Percentiles rank a stretch among this genome's conserved stretches.
Conservation (phyloP, 2,113 vertebrate species). For the Andinoacara biseriatus region DNA sequence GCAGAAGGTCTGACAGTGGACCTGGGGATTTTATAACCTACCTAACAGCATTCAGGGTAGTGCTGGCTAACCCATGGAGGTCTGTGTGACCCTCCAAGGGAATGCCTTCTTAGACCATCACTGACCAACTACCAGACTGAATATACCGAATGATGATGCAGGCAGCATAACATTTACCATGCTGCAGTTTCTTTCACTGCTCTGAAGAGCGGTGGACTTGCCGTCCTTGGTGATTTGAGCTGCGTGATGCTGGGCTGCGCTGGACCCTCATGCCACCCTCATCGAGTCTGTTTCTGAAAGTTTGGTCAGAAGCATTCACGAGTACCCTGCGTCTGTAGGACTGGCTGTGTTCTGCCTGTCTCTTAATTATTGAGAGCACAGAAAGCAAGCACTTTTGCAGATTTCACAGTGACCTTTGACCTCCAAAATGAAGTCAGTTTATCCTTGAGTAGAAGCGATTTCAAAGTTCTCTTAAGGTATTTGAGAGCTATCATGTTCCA, state of each 20-base stretch:
- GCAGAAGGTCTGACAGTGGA: not conserved
- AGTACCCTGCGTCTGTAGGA: too few species aligned
- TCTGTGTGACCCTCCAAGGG: not conserved
- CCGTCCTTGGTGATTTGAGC: too few species aligned
- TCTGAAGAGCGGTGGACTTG: too few species aligned
- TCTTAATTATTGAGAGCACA: too few species aligned
- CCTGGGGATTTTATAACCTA: not conserved
- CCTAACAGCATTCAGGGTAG: not conserved
- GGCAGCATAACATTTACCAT: not conserved
- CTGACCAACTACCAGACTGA: not conserved
- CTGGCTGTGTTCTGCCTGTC: too few species aligned
- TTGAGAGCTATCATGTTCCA: not conserved
- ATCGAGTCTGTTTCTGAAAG: too few species aligned
- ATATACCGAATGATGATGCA: not conserved
- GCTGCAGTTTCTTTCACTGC: not conserved
- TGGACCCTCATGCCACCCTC: too few species aligned
- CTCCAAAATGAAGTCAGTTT: not conserved
- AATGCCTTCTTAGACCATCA: not conserved
- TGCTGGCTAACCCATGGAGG: not conserved
- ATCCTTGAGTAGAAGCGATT: not conserved
- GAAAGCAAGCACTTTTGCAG: too few species aligned
- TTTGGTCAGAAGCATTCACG: too few species aligned
- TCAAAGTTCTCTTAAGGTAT: not conserved
- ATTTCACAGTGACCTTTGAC: not conserved
- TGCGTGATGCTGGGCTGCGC: too few species aligned